phyloP scores from a whole-genome alignment of 2,113 vertebrate genomes.

The Leptosomus discolor region DNA sequence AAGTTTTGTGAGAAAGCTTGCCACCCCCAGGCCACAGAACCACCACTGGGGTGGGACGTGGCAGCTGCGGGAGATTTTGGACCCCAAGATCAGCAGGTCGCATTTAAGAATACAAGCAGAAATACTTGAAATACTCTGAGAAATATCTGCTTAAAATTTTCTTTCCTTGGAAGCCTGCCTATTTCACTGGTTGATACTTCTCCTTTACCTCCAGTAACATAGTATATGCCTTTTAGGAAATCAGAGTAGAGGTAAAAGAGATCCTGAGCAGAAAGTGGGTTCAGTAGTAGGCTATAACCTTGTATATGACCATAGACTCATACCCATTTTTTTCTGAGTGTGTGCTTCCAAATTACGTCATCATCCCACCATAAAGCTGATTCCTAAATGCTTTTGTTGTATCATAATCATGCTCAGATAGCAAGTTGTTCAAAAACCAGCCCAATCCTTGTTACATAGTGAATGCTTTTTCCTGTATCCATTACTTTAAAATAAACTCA shows the following conservation, averaged over 20 bases:
- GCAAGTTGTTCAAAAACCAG: not conserved
- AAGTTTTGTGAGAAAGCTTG: not conserved
- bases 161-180: not conserved
- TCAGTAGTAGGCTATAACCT: not conserved
- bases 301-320: not conserved
- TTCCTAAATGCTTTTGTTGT: not conserved
- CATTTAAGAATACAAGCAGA: not conserved
- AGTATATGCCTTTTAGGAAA: not conserved
- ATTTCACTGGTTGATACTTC: not conserved
- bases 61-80: not conserved
- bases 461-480: not conserved
- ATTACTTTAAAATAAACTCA: not conserved
- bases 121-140: not conserved
- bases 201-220: not conserved
- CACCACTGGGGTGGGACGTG: not conserved
- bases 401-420: not conserved
- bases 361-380: not conserved
- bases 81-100: not conserved
- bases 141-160: not conserved
- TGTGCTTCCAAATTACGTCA: not conserved
- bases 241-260: not conserved
- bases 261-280: not conserved
- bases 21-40: not conserved
- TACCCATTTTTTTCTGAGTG: not conserved
- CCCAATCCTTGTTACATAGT: not conserved